A percentile compares a stretch with the other conserved stretches of the same genome.
Evolutionary conservation across 2,888 invertebrate species (phyloP).

Genomic region (Hirtodrosophila histrioides): DNA sequence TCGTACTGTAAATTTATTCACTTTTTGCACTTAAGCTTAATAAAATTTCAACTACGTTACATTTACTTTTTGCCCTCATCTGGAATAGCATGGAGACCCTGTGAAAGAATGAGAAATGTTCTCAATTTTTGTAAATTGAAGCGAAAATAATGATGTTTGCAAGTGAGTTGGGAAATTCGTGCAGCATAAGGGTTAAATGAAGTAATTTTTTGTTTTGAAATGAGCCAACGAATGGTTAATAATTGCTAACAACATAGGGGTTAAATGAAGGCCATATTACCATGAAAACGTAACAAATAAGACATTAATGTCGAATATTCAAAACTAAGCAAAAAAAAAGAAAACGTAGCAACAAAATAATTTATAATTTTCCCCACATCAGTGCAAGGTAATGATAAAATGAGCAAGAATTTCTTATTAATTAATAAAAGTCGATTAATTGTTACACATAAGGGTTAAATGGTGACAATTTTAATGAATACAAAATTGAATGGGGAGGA

Average conservation of each 20-base stretch:
- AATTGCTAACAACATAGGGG: background rate
- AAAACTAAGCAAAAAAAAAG: background rate
- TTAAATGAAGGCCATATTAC: background rate
- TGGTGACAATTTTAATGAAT: too few species aligned
- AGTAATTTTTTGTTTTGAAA: background rate
- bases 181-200: constrained; percentile 19
- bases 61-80: constrained; percentile 82
- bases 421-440: too few species aligned
- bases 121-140: constrained; percentile 26
- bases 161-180: constrained; percentile 1
- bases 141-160: constrained; percentile 14
- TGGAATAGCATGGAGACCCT: constrained; percentile 87
- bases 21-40: constrained; percentile 71
- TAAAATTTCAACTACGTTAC: constrained; percentile 62
- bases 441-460: too few species aligned
- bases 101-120: constrained; percentile 77
- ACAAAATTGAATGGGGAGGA: too few species aligned
- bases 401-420: too few species aligned
- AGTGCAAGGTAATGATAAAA: too few species aligned
- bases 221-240: background rate
- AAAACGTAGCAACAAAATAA: background rate
- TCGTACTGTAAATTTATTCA: constrained; percentile 65
- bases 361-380: constrained; percentile 84
- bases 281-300: background rate
- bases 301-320: background rate